These are phyloP conservation scores for Chrysomallon squamiferum DNA, from an alignment of 1,140 invertebrate genomes.

Conservation along the genomic window DNA sequence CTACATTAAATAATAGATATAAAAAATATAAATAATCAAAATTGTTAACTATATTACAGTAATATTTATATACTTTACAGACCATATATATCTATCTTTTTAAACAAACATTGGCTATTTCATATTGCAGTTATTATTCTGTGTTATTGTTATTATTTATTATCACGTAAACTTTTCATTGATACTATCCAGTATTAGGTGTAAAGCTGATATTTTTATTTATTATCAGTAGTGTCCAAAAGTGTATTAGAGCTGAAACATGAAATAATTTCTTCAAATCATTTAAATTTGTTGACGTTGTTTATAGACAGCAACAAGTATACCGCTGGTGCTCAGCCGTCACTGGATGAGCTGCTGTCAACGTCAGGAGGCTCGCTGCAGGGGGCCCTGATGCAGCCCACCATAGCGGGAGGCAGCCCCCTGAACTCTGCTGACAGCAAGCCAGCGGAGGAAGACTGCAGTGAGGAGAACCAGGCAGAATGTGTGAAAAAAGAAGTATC, in stretches of 20 bases:
- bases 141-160: too few relatives aligned
- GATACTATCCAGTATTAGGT: too few relatives aligned
- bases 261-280: too few relatives aligned
- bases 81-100: not conserved
- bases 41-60: not conserved
- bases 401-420: not conserved
- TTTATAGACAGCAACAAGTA: not conserved
- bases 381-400: conserved; percentile 17
- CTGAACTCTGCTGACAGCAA: not conserved
- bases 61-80: not conserved
- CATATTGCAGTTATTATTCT: too few relatives aligned
- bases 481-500: too few relatives aligned
- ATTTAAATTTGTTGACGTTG: too few relatives aligned
- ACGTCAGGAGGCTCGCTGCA: conserved; percentile 25
- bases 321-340: conserved; percentile 3
- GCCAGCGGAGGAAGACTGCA: not conserved
- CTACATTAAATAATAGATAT: not conserved
- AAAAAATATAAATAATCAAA: not conserved
- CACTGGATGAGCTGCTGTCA: conserved; percentile 43
- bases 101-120: too few relatives aligned
- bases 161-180: too few relatives aligned
- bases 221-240: too few relatives aligned
- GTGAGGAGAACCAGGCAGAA: not conserved
- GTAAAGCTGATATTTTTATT: too few relatives aligned
- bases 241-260: too few relatives aligned